Percentiles rank a stretch among this genome's conserved stretches.
Conservation (phyloP, 2,113 vertebrate genomes). For the Alosa alosa region DNA sequence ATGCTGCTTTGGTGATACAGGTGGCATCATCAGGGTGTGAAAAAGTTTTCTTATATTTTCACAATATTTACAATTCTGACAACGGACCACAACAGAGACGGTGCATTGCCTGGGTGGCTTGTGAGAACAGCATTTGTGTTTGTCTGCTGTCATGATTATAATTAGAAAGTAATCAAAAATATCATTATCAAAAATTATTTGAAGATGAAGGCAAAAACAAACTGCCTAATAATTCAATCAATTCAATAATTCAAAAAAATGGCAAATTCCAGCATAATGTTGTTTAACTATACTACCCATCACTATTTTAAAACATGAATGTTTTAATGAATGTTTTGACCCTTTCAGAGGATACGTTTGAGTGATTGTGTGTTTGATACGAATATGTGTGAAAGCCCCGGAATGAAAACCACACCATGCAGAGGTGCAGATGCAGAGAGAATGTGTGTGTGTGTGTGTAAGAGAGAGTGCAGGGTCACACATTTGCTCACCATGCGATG, state of each 20-base stretch:
- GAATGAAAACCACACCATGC: conserved; percentile 48
- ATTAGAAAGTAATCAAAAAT: not conserved
- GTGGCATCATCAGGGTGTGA: no score
- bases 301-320: not conserved
- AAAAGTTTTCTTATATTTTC: no score
- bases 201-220: not conserved
- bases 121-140: no score
- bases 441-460: not conserved
- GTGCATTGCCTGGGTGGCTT: no score
- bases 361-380: conserved; percentile 12
- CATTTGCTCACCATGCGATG: conserved; percentile 18
- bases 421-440: conserved; percentile 35
- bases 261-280: no score
- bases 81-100: no score
- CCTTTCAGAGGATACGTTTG: conserved; percentile 9
- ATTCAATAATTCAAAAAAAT: no score
- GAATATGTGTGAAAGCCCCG: not conserved
- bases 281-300: no score
- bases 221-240: not conserved
- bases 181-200: not conserved
- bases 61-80: no score
- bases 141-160: not conserved
- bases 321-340: not conserved
- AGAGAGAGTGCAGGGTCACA: conserved; percentile 36
- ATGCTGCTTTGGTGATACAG: no score